Conservation (phyloP, 2,797 vertebrate genomes). For the Lophius americanus region DNA sequence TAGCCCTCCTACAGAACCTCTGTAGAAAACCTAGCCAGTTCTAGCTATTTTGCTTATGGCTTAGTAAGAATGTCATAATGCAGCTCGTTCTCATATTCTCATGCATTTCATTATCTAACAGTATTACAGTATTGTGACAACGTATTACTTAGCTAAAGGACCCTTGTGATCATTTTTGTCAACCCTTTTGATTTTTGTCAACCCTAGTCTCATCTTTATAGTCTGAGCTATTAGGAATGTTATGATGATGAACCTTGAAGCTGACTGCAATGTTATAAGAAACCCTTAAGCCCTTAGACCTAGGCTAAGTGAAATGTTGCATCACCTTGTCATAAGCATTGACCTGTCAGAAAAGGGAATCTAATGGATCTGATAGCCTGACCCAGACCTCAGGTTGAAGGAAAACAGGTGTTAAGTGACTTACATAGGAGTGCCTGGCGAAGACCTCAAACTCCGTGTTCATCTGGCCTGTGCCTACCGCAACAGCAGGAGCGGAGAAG, state of each 20-base stretch:
- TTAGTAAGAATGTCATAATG: slow-evolving; percentile 10
- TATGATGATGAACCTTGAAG: too few species aligned
- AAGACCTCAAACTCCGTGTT: slow-evolving; percentile 89
- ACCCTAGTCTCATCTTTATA: too few species aligned
- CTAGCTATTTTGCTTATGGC: too few species aligned
- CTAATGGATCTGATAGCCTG: slow-evolving; percentile 14
- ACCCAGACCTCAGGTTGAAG: slow-evolving; percentile 20
- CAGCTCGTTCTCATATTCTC: background rate
- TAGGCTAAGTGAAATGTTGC: background rate
- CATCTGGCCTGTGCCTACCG: slow-evolving; percentile 90
- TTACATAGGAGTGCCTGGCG: slow-evolving; percentile 92
- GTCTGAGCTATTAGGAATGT: background rate
- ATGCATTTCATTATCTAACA: too few species aligned
- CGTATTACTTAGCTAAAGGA: too few species aligned
- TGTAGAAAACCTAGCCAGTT: too few species aligned
- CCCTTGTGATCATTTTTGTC: too few species aligned
- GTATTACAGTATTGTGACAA: too few species aligned
- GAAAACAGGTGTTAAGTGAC: slow-evolving; percentile 65
- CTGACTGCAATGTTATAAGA: background rate
- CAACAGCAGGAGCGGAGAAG: slow-evolving; percentile 89
- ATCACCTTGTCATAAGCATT: background rate
- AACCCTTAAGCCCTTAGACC: background rate
- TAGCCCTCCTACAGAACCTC: too few species aligned
- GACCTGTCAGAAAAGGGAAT: slow-evolving; percentile 7
- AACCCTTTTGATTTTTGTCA: too few species aligned